A percentile compares a stretch with the other conserved stretches of the same genome.
Evolutionary conservation across 2,113 vertebrate species (phyloP).

Genomic region (Sorex fumeus): DNA sequence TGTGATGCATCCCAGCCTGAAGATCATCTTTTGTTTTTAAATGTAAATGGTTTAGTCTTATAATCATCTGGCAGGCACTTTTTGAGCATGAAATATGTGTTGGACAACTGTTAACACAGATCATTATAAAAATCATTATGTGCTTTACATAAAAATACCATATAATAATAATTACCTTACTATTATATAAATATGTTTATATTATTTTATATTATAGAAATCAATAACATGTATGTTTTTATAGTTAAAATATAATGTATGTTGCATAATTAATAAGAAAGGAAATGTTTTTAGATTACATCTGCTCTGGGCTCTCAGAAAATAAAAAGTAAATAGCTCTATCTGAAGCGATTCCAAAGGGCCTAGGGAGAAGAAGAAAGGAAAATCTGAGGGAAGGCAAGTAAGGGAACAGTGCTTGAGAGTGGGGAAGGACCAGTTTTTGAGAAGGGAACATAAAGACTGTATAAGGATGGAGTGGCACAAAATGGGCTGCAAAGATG

Average conservation of each 20-base stretch:
- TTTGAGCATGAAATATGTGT: not conserved
- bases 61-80: conserved; percentile 29
- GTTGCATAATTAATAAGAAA: not conserved
- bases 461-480: not conserved
- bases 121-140: conserved; percentile 11
- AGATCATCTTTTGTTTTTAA: not conserved
- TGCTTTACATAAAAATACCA: not conserved
- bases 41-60: conserved; percentile 1
- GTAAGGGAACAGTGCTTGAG: fast-evolving
- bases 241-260: not conserved
- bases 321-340: conserved; percentile 27
- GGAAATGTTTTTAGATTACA: not conserved
- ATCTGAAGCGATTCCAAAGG: not conserved
- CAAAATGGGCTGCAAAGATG: not conserved
- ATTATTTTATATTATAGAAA: not conserved
- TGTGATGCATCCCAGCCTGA: not conserved
- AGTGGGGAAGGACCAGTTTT: not conserved
- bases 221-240: not conserved
- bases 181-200: not conserved
- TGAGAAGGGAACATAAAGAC: not conserved
- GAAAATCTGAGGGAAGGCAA: not conserved
- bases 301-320: not conserved
- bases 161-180: not conserved
- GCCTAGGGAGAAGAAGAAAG: conserved; percentile 7
- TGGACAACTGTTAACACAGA: conserved; percentile 9